Base-by-base conservation (phyloP, 2,888 invertebrate species). In the Argyresthia albistria region DNA sequence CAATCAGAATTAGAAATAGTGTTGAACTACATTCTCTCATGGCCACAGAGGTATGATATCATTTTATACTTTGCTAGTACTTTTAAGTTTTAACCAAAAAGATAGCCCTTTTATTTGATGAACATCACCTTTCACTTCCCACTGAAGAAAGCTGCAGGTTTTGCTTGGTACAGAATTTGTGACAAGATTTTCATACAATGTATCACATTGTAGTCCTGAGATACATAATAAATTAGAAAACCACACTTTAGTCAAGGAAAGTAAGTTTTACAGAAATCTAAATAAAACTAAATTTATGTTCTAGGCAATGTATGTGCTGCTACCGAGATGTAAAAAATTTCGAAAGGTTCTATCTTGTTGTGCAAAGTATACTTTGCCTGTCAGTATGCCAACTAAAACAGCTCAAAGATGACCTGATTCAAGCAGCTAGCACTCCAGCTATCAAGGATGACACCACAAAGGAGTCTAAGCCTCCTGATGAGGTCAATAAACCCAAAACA, bases 241-340 rank as follows among this genome's bases (percentile, higher is more conserved):
- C 14, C 14, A 6, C 8, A 39, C n/a, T 8, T 39, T n/a, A 45
- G 45, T 16, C 45, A 10, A 10, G 0, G 14, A 39, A 39, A 10
- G 10, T 37, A 37, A 37, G 10, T 37, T 10, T 37, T 8, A 37
- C 10, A 10, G 3, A 2, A 25, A 25, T 25, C 6, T 25, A 25
- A 25, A 25, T 4, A 25, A 25, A 25, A 25, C 6, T 25, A 25
- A 25, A 25, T 35, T 46, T 46, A 58, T 58, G 48, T 88, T 90
- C 56, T 78, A 96, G 96, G 74, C 97, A 97, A 88, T 97, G 97
- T 74, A 96, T 97, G 93, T 97, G 97, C 81, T 95, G 96, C 80
- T 97, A 95, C 80, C 91, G 97, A 64, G 97, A 97, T 84, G 91
- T 92, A 54, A 96, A 96, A 80, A 97, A 97, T 80, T 94, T 96